These are phyloP conservation scores for Edolisoma coerulescens DNA, from an alignment of 2,113 vertebrate genomes.

Conservation along the genomic window DNA sequence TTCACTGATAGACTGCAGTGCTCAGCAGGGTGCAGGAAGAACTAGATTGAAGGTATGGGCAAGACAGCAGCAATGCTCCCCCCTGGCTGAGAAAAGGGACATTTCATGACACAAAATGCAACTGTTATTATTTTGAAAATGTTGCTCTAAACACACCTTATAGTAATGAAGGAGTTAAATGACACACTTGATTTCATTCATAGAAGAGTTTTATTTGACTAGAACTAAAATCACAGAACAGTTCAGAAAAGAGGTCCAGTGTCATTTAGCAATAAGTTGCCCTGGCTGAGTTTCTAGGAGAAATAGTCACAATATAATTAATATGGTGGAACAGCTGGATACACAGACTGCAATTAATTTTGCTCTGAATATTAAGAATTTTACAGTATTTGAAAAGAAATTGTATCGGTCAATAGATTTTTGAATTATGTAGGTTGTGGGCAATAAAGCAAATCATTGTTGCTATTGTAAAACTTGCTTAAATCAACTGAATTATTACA, in stretches of 20 bases:
- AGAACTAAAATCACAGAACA: constrained; percentile 23
- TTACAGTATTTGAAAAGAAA: constrained; percentile 67
- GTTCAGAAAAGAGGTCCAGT: constrained; percentile 30
- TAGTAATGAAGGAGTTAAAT: constrained; percentile 39
- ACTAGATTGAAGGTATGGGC: neutral
- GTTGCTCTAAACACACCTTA: neutral
- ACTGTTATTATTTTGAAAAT: neutral
- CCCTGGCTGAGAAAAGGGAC: neutral
- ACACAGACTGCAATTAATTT: constrained; percentile 72
- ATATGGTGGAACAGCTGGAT: constrained; percentile 72
- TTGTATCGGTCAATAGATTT: constrained; percentile 69
- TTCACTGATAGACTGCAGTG: neutral
- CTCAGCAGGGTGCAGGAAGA: neutral
- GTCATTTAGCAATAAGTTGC: constrained; percentile 33
- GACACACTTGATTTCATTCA: constrained; percentile 3
- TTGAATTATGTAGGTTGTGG: constrained; percentile 70
- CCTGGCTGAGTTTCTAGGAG: constrained; percentile 33
- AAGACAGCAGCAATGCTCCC: neutral
- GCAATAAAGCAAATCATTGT: constrained; percentile 74
- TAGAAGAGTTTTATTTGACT: neutral
- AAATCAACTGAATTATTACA: constrained; percentile 62
- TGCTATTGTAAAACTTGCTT: constrained; percentile 61
- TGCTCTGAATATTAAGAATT: constrained; percentile 70
- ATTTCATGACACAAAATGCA: neutral
- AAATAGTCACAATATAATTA: constrained; percentile 67